Base-by-base conservation (phyloP, 2,113 vertebrate species). In the Planiliza haematocheilus region DNA sequence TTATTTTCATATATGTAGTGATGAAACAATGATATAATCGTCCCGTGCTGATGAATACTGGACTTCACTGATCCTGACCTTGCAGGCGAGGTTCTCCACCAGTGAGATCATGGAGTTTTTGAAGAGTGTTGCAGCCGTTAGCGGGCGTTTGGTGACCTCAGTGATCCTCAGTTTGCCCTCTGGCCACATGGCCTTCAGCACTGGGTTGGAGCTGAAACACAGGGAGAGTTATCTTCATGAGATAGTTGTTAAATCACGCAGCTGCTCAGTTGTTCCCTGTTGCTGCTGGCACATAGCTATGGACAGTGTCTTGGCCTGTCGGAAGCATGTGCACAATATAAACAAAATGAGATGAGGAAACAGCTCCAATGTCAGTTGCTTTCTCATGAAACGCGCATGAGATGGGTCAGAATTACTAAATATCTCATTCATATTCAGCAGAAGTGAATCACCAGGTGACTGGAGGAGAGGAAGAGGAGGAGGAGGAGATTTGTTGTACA, bases 21-120 rank as follows among this genome's bases (percentile, higher is more conserved):
- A 45, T n/a, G 43, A 7, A 45, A 45, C 43, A 8, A 45, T 6
- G 5, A 5, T 30, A 30, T 30, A 30, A 30, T 30, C 24, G 5
- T 16, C 7, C 16, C 20, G 11, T 1, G 13, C 16, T 65, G 18
- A 49, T 58, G 46, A 34, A 30, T 30, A 30, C 5, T 30, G 24
- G 3, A 30, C 24, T 17, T 45, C 8, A 18, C 8, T 17, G 4
- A 34, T 36, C 17, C 11, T 1, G 50, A 16, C 98, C 97, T 99
- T 99, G n/a, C 93, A 95, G 37, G 95, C 93, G 81, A 99, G 90
- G 85, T 99, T 99, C 88, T 99, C 98, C 87, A 99, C 98, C 73
- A 99, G 74, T 1, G 95, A 95, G 83, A 99, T 97, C 97, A 99
- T 99, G 71, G 98, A 99, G 92, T 95, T 99, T 91, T 97, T 99